A percentile compares a stretch with the other conserved stretches of the same genome.
Conservation (phyloP, 2,888 invertebrate species). For the Gryllus longicercus region DNA sequence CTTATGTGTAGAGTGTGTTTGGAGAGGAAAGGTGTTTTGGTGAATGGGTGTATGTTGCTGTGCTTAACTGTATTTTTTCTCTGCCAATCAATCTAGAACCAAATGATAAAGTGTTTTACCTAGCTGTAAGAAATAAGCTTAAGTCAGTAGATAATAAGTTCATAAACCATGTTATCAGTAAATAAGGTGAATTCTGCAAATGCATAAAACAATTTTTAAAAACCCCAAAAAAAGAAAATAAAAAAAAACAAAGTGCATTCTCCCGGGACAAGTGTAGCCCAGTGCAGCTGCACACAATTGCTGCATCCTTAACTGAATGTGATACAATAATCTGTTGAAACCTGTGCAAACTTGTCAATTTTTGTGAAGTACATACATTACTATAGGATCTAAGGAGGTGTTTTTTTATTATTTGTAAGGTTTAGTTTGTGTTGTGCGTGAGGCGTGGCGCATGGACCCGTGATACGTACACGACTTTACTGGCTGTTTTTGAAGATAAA, state of each 20-base stretch:
- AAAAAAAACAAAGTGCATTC: slow-evolving; percentile 37
- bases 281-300: slow-evolving; percentile 24
- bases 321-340: slow-evolving; percentile 36
- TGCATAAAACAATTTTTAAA: slow-evolving; percentile 28
- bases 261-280: slow-evolving; percentile 32
- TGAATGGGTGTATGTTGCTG: slow-evolving; percentile 30
- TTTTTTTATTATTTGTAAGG: slow-evolving; percentile 3
- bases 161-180: slow-evolving; percentile 37
- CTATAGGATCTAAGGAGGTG: slow-evolving; percentile 18
- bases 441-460: slow-evolving; percentile 28
- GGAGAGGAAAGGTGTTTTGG: background rate
- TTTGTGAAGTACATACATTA: slow-evolving; percentile 32
- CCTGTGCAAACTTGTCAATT: slow-evolving; percentile 39
- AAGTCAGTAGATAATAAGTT: slow-evolving; percentile 41
- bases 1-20: background rate
- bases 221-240: slow-evolving; percentile 32
- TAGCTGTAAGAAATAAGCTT: slow-evolving; percentile 37
- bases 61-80: slow-evolving; percentile 39
- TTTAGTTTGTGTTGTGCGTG: background rate
- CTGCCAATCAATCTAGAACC: slow-evolving; percentile 41
- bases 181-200: slow-evolving; percentile 32
- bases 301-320: slow-evolving; percentile 39
- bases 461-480: slow-evolving; percentile 38
- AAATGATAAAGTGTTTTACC: slow-evolving; percentile 38
- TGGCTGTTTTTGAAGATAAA: slow-evolving; percentile 38